Evolutionary conservation across 2,113 vertebrate genomes (phyloP).

Genomic region (Gulo gulo): DNA sequence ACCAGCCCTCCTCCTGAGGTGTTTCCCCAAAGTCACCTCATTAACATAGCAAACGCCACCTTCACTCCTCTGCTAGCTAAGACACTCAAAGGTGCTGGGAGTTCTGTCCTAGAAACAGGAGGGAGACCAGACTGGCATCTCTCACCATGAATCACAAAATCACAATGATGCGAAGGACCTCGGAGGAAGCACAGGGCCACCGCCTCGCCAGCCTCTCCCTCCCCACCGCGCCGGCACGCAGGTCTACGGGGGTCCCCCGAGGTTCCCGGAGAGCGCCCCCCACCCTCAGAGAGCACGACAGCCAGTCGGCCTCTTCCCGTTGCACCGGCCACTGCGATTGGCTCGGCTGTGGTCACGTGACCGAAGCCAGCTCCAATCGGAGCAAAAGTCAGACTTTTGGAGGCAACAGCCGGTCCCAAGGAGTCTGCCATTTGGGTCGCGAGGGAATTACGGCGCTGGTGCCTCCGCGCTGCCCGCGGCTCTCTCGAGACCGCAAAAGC

Average conservation of each 20-base stretch:
- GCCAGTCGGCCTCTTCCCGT: neutral
- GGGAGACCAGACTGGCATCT: neutral
- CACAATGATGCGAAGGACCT: neutral
- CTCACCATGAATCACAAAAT: neutral
- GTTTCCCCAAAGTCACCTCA: neutral
- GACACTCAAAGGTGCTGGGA: neutral
- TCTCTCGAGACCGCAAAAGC: neutral
- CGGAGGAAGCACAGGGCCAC: neutral
- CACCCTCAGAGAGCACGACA: neutral
- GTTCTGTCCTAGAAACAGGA: neutral
- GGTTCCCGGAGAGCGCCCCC: too few relatives aligned
- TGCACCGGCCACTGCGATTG: neutral
- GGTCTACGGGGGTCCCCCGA: fast-evolving
- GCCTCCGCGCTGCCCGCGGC: too few relatives aligned
- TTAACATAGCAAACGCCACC: neutral
- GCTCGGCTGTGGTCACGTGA: neutral
- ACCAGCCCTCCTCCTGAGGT: neutral
- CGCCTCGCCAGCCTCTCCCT: neutral
- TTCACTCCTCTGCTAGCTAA: neutral
- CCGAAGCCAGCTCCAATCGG: neutral
- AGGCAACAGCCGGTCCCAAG: neutral
- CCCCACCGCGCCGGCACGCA: neutral
- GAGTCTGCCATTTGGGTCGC: too few relatives aligned
- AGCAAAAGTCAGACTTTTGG: neutral
- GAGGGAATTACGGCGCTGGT: too few relatives aligned